Evolutionary conservation across 2,888 invertebrate genomes (phyloP).

Genomic region (Acheta domesticus): DNA sequence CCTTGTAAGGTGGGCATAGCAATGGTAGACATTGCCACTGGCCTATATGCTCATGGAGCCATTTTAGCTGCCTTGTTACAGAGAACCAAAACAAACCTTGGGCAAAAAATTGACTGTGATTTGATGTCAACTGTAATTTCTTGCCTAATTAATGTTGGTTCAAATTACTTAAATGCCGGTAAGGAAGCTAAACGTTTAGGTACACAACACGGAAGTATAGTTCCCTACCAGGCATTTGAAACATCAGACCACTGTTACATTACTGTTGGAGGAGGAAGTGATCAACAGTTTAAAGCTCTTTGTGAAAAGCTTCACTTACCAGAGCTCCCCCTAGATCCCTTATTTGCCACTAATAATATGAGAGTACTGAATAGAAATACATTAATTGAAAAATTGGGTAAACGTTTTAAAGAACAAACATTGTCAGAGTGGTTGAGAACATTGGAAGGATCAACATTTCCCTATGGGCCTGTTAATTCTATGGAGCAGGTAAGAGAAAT

Average conservation of each 20-base stretch:
- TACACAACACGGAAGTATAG: constrained; percentile 91
- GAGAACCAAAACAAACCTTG: constrained; percentile 69
- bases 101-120: constrained; percentile 92
- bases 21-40: constrained; percentile 88
- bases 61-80: constrained; percentile 86
- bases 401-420: constrained; percentile 60
- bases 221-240: constrained; percentile 88
- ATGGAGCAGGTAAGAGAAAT: constrained; percentile 59
- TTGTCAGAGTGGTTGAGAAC: constrained; percentile 70
- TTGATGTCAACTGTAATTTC: constrained; percentile 90
- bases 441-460: constrained; percentile 73
- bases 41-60: constrained; percentile 91
- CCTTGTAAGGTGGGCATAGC: constrained; percentile 92
- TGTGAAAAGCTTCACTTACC: constrained; percentile 61
- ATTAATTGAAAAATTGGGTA: constrained; percentile 61
- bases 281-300: constrained; percentile 72
- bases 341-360: constrained; percentile 67
- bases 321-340: constrained; percentile 59
- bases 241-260: constrained; percentile 74
- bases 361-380: constrained; percentile 74
- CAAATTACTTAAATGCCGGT: constrained; percentile 84
- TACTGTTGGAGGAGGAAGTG: constrained; percentile 84
- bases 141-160: constrained; percentile 81
- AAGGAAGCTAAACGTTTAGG: constrained; percentile 78
- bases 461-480: constrained; percentile 86